These are phyloP conservation scores for Phoxinus dragarum DNA, from an alignment of 2,797 vertebrate species.

Conservation along the genomic window DNA sequence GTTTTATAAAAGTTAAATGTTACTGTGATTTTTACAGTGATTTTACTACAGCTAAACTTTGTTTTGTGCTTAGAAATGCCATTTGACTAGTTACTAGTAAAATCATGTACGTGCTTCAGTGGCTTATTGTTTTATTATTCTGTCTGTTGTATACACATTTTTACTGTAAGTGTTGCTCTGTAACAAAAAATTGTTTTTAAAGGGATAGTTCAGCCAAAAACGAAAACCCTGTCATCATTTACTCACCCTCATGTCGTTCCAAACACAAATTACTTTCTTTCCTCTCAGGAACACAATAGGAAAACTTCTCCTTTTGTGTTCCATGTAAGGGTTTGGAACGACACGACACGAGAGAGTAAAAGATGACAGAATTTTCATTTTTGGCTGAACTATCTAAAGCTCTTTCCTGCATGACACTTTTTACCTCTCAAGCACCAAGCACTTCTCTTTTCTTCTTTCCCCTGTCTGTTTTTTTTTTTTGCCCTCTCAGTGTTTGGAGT, in stretches of 20 bases:
- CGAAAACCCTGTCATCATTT: neutral
- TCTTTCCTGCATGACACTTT: constrained; percentile 26
- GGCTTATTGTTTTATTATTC: neutral
- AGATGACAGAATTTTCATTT: neutral
- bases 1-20: neutral
- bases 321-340: neutral
- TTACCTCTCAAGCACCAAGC: neutral
- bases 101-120: no score
- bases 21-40: neutral
- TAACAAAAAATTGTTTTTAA: neutral
- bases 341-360: neutral
- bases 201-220: neutral
- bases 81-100: neutral
- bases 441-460: constrained; percentile 49
- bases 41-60: neutral
- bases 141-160: neutral
- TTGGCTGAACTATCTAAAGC: constrained; percentile 14
- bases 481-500: constrained; percentile 26
- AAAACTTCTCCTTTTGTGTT: neutral
- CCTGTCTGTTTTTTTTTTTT: neutral
- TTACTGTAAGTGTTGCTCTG: neutral
- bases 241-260: neutral
- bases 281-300: neutral
- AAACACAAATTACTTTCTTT: neutral
- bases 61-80: neutral